Evolutionary conservation across 2,888 invertebrate species (phyloP), one percentile per base, ranked within the genome.

Genomic region (Monoplex corrugatus): DNA sequence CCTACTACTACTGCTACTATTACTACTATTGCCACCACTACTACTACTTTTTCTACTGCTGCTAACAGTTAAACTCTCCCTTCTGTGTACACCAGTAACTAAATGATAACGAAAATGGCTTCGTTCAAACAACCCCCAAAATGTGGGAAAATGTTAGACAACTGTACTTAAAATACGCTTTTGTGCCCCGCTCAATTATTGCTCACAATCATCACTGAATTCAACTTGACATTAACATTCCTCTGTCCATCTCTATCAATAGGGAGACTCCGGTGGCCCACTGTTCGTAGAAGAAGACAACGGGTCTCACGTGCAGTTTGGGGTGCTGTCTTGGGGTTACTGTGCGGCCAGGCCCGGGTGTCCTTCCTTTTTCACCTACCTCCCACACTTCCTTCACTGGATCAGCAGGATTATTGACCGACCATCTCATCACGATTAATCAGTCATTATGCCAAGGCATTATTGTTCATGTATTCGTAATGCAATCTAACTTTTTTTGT

Each of bases 311-410:
- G 78, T 80, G 78, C 78, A 80, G 43, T 40, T 40, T 13, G 78
- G 78, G 1, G 78, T 80, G 5, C 23, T 80, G 78, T 80, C 78
- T 19, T 80, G 78, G 78, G 78, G 78, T 6, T 80, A 80, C 78
- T 80, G 78, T 43, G 43, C 0, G 28, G 35, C 78, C 10, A 0
- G 19, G 23, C 43, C 78, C 28, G 43, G 78, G 10, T 13, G 40
- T 0, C 78, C 78, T 28, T 43, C 78, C 5, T 80, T 80, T 43
- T 80, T 80, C 78, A 80, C 43, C 43, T 80, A 80, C 78, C 43
- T 80, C 28, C 78, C 78, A 10, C 78, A 10, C 3, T 80, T 43
- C 43, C 6, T 80, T 5, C 78, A 40, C 40, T 80, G 78, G 78
- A 80, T 80, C 28, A 23, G 23, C 23, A 40, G 32, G 23, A 43